Evolutionary conservation across 2,113 vertebrate genomes (phyloP), one percentile per base, ranked within the genome.

Genomic region (Halichoerus grypus): DNA sequence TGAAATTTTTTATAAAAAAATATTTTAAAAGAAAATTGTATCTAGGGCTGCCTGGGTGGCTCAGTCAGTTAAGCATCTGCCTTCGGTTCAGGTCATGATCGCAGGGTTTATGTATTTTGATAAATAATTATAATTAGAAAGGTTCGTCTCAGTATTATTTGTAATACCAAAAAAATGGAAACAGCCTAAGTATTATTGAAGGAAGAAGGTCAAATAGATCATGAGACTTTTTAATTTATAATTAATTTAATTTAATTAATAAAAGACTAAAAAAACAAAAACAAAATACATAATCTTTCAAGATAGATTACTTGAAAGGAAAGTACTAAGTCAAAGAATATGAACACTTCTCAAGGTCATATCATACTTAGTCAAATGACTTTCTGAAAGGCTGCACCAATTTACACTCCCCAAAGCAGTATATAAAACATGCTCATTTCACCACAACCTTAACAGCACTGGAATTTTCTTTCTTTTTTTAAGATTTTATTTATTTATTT

Each of bases 1-100:
- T 53, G n/a, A 94, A 84, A 83, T 16, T 28, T 31, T 69, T 61
- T 86, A 33, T 31, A 90, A 85, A 36, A 88, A 46, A 97, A 49
- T 74, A 88, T 53, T 86, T 95, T 84, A 71, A 90, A 95, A 94
- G n/a, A 96, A 95, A 83, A 53, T 28, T 61, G 36, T 39, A 95
- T 67, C 81, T 85, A 65, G 36, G 71, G 71, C 10, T 42, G 71
- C 71, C 39, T 74, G 71, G 71, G 39, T 74, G 39, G 12, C 39
- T 74, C 71, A 42, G 71, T 12, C 11, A 0, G 71, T 74, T 74
- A 74, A 26, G 22, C 6, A 7, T 42, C 22, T 74, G 12, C 22
- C 24, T 74, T 74, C 3, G 0, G 39, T 5, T 74, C 71, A 74
- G 71, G 71, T 74, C 36, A 42, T 15, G 39, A 42, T 24, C 19